These are phyloP conservation scores for Phyllostomus hastatus DNA, from an alignment of 2,113 vertebrate genomes.

Conservation along the genomic window DNA sequence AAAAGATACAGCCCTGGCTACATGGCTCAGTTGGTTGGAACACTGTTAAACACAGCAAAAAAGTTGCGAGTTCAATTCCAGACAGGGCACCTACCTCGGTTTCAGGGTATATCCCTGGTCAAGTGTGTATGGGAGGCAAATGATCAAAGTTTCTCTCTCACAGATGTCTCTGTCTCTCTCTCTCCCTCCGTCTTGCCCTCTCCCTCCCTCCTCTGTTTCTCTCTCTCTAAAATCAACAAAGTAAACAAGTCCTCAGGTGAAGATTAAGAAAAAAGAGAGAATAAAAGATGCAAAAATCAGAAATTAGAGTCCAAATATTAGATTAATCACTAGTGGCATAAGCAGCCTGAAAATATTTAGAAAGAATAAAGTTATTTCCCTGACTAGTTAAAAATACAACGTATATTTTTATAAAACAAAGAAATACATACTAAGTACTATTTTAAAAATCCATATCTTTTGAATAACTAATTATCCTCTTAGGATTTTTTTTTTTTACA, in stretches of 20 bases:
- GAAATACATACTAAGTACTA: background rate
- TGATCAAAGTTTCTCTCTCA: too few relatives aligned
- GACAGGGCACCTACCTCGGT: too few relatives aligned
- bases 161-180: too few relatives aligned
- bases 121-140: too few relatives aligned
- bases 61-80: too few relatives aligned
- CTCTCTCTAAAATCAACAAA: too few relatives aligned
- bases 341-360: background rate
- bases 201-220: too few relatives aligned
- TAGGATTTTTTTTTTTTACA: background rate
- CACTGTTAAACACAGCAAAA: too few relatives aligned
- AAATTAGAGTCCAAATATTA: background rate
- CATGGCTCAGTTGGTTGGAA: too few relatives aligned
- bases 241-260: too few relatives aligned
- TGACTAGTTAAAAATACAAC: background rate
- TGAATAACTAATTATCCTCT: conserved; percentile 1
- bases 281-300: conserved; percentile 6
- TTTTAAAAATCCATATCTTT: background rate
- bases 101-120: too few relatives aligned
- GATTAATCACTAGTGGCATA: background rate
- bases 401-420: background rate
- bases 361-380: background rate
- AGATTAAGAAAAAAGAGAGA: background rate
- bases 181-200: too few relatives aligned
- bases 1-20: background rate